phyloP scores from a whole-genome alignment of 2,888 invertebrate genomes.

The Aricia artaxerxes region DNA sequence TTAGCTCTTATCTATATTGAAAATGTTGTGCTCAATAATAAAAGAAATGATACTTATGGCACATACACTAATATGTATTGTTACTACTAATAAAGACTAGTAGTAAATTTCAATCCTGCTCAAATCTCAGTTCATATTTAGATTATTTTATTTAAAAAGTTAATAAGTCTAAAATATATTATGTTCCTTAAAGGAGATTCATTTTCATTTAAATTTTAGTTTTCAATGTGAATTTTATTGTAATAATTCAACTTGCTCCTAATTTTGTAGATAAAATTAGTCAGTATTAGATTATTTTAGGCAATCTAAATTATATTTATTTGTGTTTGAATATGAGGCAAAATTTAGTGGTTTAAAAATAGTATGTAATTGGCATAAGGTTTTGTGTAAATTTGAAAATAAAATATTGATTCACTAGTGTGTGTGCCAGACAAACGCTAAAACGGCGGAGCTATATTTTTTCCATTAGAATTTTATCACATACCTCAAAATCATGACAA shows the following conservation, averaged over 20 bases:
- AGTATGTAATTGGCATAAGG: not conserved
- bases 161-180: not conserved
- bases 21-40: not conserved
- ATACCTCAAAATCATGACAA: conserved; percentile 29
- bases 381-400: conserved; percentile 2
- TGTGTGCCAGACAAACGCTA: conserved; percentile 1
- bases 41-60: not conserved
- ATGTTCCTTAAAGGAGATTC: not conserved
- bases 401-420: not conserved
- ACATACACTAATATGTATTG: conserved; percentile 16
- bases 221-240: not conserved
- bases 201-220: not conserved
- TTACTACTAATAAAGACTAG: not conserved
- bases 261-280: conserved; percentile 1
- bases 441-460: not conserved
- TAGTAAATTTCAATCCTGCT: not conserved
- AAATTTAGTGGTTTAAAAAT: not conserved
- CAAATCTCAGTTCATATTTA: not conserved
- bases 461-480: not conserved
- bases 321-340: conserved; percentile 11
- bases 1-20: not conserved
- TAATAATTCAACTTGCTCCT: too few relatives aligned
- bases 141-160: conserved; percentile 1
- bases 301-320: conserved; percentile 14
- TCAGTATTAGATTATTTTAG: conserved; percentile 21